A percentile compares a stretch with the other conserved stretches of the same genome.
Evolutionary conservation across 2,113 vertebrate genomes (phyloP).

Genomic region (Lethenteron reissneri): DNA sequence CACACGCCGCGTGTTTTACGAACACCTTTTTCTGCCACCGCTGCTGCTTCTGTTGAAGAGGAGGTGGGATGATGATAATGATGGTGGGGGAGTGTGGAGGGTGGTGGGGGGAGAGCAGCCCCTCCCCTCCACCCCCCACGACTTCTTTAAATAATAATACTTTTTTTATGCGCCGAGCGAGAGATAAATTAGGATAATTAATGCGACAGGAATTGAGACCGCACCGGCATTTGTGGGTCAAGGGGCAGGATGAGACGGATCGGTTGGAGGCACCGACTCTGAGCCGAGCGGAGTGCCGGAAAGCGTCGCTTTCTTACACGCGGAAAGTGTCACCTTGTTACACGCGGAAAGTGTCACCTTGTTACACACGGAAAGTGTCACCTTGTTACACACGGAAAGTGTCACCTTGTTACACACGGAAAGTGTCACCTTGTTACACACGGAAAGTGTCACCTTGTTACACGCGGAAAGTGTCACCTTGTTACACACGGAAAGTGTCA

Average conservation of each 20-base stretch:
- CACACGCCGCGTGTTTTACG: no score
- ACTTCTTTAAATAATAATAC: no score
- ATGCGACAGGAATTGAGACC: neutral
- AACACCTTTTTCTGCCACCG: neutral
- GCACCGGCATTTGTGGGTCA: neutral
- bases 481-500: no score
- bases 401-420: no score
- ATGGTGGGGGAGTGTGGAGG: neutral
- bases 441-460: no score
- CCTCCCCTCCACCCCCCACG: no score
- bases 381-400: no score
- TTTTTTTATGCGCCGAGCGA: neutral
- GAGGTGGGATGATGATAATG: neutral
- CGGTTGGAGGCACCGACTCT: no score
- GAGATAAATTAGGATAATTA: conserved; percentile 4
- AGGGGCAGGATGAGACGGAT: neutral
- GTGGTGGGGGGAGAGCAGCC: neutral
- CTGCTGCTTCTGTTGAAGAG: neutral
- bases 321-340: neutral
- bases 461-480: no score
- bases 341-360: neutral
- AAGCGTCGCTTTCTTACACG: neutral
- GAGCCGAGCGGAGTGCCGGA: neutral
- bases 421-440: no score
- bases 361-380: neutral